Evolutionary conservation across 2,113 vertebrate genomes (phyloP), one percentile per base, ranked within the genome.

Genomic region (Hylia prasina): DNA sequence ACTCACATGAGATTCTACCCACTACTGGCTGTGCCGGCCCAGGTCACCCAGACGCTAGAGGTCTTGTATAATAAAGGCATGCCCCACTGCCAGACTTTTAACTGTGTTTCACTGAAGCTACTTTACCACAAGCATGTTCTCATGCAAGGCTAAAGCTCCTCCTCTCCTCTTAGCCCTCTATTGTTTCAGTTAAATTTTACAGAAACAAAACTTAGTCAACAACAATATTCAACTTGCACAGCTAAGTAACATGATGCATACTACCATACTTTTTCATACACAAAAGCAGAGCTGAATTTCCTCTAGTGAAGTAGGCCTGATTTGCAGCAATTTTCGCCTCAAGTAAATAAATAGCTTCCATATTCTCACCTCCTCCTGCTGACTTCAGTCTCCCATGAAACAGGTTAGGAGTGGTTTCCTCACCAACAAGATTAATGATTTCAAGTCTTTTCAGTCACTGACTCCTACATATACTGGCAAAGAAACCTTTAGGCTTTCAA

Each of bases 191-290:
- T 56, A 66, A 54, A 45, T 58, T 61, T 60, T 65, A 85, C 12
- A 48, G 22, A 85, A 87, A 30, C 19, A 75, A 76, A 94, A 25
- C n/a, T n/a, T n/a, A n/a, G n/a, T n/a, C n/a, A n/a, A n/a, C n/a
- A n/a, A n/a, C n/a, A n/a, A 45, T n/a, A 85, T 31, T 39, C 31
- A 68, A 10, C 18, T 51, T 44, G 44, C 25, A 58, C 12, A 33
- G 44, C 15, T 30, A 87, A 58, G 39, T 47, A 35, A 45, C 35
- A 56, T 0, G 0, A 78, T 11, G 4, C 19, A 28, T 5, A 33
- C 33, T 25, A 47, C 45, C 47, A 35, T 5, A 63, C 17, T 35
- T 51, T 18, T 51, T 10, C 19, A 35, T 11, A 21, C 19, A 37
- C 7, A 68, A 45, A 68, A 57, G n/a, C 15, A 64, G 30, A 93